Conservation (phyloP, 2,888 invertebrate species). For the Hedychridium roseum region DNA sequence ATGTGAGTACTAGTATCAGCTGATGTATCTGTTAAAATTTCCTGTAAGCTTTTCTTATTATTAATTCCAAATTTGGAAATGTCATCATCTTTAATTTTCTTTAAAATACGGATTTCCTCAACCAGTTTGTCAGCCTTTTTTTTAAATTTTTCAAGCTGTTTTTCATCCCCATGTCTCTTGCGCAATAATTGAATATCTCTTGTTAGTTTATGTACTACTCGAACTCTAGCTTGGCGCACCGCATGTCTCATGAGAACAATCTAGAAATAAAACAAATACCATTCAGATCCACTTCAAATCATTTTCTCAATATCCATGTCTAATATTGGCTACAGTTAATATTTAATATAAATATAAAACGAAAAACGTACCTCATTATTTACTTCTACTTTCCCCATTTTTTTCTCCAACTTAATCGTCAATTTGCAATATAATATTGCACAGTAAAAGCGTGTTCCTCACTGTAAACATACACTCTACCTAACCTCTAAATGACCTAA, state of each 20-base stretch:
- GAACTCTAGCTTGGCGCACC: constrained; percentile 47
- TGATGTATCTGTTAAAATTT: constrained; percentile 36
- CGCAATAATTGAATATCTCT: constrained; percentile 45
- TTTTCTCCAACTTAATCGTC: no score
- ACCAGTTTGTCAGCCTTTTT: constrained; percentile 46
- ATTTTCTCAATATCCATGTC: neutral
- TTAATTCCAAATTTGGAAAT: constrained; percentile 49
- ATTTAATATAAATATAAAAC: neutral
- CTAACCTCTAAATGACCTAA: no score
- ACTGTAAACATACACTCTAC: no score
- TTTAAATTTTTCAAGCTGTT: constrained; percentile 45
- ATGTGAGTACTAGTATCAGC: constrained; percentile 33
- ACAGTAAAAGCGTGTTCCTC: no score
- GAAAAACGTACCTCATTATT: constrained; percentile 50
- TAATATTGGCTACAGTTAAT: neutral
- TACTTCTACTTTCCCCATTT: constrained; percentile 43
- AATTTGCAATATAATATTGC: no score
- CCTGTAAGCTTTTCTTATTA: constrained; percentile 31
- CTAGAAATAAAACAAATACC: constrained; percentile 31
- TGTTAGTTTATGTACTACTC: constrained; percentile 43
- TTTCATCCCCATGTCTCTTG: constrained; percentile 45
- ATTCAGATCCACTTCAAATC: neutral
- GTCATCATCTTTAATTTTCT: constrained; percentile 53
- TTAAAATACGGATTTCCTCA: constrained; percentile 46
- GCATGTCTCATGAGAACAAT: constrained; percentile 48